Conservation (phyloP, 2,797 vertebrate genomes). For the Menidia menidia region DNA sequence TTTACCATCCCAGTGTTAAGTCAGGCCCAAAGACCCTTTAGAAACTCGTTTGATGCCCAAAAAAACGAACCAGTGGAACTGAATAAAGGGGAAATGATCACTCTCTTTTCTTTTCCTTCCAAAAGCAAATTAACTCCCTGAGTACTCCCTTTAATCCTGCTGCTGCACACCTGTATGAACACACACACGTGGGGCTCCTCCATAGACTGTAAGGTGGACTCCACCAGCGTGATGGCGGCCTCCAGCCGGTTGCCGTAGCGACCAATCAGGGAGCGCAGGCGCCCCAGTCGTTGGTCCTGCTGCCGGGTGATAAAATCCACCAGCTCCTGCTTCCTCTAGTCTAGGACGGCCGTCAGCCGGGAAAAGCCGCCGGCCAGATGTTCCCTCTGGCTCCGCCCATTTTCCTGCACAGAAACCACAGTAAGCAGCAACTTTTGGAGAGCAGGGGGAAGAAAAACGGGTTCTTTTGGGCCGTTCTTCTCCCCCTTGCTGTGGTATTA, state of each 20-base stretch:
- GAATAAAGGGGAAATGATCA: too few relatives aligned
- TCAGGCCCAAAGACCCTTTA: too few relatives aligned
- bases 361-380: conserved; percentile 83
- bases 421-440: not conserved
- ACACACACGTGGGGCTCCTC: conserved; percentile 90
- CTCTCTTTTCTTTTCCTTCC: too few relatives aligned
- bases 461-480: too few relatives aligned
- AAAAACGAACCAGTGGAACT: too few relatives aligned
- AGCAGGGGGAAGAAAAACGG: too few relatives aligned
- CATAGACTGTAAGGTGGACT: conserved; percentile 89
- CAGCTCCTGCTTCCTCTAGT: conserved; percentile 89
- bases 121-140: too few relatives aligned
- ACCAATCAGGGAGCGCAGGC: conserved; percentile 84
- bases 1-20: too few relatives aligned
- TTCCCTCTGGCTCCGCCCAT: conserved; percentile 84
- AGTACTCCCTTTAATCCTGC: too few relatives aligned
- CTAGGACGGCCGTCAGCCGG: conserved; percentile 84
- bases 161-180: conserved; percentile 84
- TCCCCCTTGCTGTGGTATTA: too few relatives aligned
- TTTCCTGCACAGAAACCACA: conserved; percentile 80
- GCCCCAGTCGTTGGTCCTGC: conserved; percentile 87
- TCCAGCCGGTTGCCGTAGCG: conserved; percentile 88
- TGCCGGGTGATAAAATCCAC: conserved; percentile 82
- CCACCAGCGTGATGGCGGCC: conserved; percentile 87
- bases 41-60: too few relatives aligned